Base-by-base conservation (phyloP, 2,113 vertebrate genomes). In the Pipa parva region DNA sequence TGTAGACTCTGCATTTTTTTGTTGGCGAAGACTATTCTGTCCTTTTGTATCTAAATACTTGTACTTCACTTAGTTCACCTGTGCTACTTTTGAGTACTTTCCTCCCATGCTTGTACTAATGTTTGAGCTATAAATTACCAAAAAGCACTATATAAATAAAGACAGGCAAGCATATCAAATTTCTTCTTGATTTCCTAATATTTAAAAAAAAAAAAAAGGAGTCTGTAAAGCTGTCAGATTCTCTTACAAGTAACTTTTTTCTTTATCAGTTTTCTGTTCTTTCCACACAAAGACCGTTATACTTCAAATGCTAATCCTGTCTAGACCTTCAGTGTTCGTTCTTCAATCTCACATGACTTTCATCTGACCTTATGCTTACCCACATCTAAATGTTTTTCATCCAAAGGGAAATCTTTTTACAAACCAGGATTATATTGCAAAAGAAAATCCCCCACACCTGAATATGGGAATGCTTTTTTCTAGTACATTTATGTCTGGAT, bases 281-380 rank as follows among this genome's bases (percentile, higher is more conserved):
- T 25, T 59, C 48, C 22, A 18, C 57, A 50, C 55, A 59, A 60
- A 59, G 56, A 59, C 56, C 59, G n/a, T 69, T 42, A 33, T 60
- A 69, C 65, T 69, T 60, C 56, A 69, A 60, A 69, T 60, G 57
- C 65, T 60, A 69, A 69, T 69, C 46, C 57, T 36, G 31, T 60
- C 26, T 48, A 60, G 48, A 48, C 65, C 65, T 69, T 69, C 46
- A 60, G 56, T 60, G 18, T 24, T 69, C 54, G 29, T 60, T 60
- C 64, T 68, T 68, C 56, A 68, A 50, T 68, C 59, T 36, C 36
- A 46, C 22, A 59, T 68, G 64, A 68, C 64, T 59, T 68, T 68
- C 64, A 68, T 45, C 56, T 68, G 56, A 68, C 64, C 64, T 68
- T 68, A 58, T 69, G 65, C 65, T 60, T 69, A 60, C 65, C 56